Evolutionary conservation across 2,888 invertebrate genomes (phyloP).

Genomic region (Nephrotoma appendiculata): DNA sequence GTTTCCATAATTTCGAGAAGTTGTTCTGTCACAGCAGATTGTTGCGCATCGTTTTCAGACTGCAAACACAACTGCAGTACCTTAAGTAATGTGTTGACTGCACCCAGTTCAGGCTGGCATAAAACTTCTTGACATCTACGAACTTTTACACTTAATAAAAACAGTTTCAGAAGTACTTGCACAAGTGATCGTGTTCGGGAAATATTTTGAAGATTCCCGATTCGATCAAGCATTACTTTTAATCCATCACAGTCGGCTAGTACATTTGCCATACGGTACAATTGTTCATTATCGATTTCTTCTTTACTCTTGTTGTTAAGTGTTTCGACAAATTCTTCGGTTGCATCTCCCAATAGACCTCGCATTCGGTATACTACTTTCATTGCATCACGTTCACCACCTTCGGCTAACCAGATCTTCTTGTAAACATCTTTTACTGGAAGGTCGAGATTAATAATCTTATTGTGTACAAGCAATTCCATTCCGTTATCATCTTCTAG

Average conservation of each 20-base stretch:
- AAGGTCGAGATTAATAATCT: conserved; percentile 92
- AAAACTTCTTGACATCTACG: conserved; percentile 78
- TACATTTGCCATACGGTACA: conserved; percentile 80
- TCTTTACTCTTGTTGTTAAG: conserved; percentile 74
- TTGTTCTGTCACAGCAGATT: conserved; percentile 75
- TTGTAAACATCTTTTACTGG: conserved; percentile 86
- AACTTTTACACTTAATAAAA: conserved; percentile 81
- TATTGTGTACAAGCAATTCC: conserved; percentile 94
- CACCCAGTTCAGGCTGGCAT: conserved; percentile 69
- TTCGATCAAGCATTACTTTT: conserved; percentile 66
- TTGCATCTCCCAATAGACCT: conserved; percentile 93
- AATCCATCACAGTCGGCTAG: conserved; percentile 61
- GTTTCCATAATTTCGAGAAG: conserved; percentile 91
- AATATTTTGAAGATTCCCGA: conserved; percentile 74
- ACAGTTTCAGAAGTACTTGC: conserved; percentile 77
- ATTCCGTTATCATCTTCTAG: conserved; percentile 97
- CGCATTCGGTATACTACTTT: conserved; percentile 95
- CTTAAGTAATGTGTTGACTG: conserved; percentile 69
- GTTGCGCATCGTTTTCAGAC: conserved; percentile 49
- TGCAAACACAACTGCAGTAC: conserved; percentile 64
- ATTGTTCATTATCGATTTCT: conserved; percentile 84
- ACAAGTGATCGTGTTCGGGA: conserved; percentile 76
- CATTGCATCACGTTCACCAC: conserved; percentile 91
- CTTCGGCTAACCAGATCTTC: conserved; percentile 74
- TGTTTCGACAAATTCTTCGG: conserved; percentile 96